Evolutionary conservation across 2,113 vertebrate species (phyloP).

Genomic region (Circaetus gallicus): DNA sequence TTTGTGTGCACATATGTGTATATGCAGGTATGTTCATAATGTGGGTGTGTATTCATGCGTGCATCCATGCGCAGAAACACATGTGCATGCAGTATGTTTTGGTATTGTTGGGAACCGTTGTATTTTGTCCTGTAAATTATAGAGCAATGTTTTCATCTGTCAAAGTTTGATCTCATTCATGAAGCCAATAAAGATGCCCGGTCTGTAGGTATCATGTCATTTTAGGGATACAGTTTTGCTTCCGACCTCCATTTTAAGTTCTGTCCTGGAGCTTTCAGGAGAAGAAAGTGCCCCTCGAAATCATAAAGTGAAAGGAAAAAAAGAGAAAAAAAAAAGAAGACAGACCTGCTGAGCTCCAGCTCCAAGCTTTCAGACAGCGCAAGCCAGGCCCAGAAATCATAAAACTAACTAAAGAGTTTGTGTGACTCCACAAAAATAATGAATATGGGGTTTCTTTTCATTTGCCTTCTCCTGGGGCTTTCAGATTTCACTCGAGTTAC

Average conservation of each 20-base stretch:
- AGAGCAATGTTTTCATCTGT: neutral
- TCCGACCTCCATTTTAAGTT: neutral
- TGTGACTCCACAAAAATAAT: neutral
- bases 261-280: neutral
- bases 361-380: neutral
- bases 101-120: accelerated
- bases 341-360: neutral
- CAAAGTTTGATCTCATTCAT: accelerated
- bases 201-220: accelerated
- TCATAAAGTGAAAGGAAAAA: neutral
- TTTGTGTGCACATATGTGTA: accelerated
- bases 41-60: accelerated
- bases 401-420: neutral
- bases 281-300: neutral
- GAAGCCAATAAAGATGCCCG: neutral
- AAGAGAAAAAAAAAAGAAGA: too few relatives aligned
- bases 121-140: neutral
- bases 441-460: neutral
- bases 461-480: neutral
- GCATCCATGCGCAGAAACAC: accelerated
- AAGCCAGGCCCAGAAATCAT: neutral
- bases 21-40: accelerated
- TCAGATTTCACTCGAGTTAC: neutral
- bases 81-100: accelerated
- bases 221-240: neutral